A percentile compares a stretch with the other conserved stretches of the same genome.
These are phyloP conservation scores for Euura lappo DNA, from an alignment of 1,140 invertebrate species.

Conservation along the genomic window DNA sequence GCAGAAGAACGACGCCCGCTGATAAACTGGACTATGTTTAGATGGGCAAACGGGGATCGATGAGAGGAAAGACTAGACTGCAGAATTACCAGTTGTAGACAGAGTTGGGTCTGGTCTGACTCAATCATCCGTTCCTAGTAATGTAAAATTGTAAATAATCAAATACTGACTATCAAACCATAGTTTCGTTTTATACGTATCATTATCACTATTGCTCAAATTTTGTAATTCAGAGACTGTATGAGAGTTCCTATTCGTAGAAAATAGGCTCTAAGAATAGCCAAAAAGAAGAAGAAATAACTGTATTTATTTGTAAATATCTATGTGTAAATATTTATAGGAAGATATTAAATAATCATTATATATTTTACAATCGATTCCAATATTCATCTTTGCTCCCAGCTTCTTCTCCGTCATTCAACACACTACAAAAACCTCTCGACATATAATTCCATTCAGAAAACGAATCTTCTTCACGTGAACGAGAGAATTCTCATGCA, in stretches of 20 bases:
- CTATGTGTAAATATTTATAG: neutral
- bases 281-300: neutral
- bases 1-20: constrained; percentile 29
- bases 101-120: too few species aligned
- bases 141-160: neutral
- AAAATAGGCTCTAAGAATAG: constrained; percentile 13
- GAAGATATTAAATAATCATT: neutral
- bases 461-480: too few species aligned
- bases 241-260: constrained; percentile 54
- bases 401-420: too few species aligned
- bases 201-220: neutral
- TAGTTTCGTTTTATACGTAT: neutral
- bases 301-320: constrained; percentile 6
- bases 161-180: too few species aligned
- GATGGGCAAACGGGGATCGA: too few species aligned
- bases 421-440: too few species aligned
- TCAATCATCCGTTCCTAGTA: too few species aligned
- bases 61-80: too few species aligned
- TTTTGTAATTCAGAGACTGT: constrained; percentile 54
- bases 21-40: constrained; percentile 14
- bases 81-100: too few species aligned
- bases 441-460: too few species aligned
- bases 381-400: too few species aligned
- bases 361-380: neutral
- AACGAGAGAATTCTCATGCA: too few species aligned